Conservation (phyloP, 2,113 vertebrate genomes). For the Lagopus muta region DNA sequence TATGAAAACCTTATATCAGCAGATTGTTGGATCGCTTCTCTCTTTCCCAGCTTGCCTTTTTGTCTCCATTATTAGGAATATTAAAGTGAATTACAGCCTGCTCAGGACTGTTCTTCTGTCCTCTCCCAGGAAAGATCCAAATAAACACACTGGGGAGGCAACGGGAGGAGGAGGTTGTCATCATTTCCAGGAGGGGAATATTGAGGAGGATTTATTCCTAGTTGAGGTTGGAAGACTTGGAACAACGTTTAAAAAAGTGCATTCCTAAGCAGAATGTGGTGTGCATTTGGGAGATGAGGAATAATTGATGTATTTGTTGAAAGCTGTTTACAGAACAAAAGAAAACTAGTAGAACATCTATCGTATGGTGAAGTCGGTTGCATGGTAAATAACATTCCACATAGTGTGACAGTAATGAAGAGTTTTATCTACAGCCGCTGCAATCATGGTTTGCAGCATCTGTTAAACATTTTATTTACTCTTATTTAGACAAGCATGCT, state of each 20-base stretch:
- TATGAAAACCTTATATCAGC: conserved; percentile 9
- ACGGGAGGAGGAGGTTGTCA: background rate
- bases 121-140: background rate
- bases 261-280: conserved; percentile 25
- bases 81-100: conserved; percentile 43
- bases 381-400: conserved; percentile 52
- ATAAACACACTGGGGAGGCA: background rate
- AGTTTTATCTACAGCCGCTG: conserved; percentile 47
- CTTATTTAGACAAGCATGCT: background rate
- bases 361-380: conserved; percentile 21
- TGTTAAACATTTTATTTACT: conserved; percentile 49
- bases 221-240: conserved; percentile 15
- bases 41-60: conserved; percentile 13
- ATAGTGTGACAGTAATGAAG: conserved; percentile 40
- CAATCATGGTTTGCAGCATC: conserved; percentile 26
- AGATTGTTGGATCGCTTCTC: background rate
- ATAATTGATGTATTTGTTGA: conserved; percentile 28
- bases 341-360: background rate
- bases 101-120: conserved; percentile 24
- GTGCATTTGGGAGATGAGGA: conserved; percentile 36
- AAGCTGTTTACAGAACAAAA: conserved; percentile 38
- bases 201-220: conserved; percentile 18
- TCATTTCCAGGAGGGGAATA: background rate
- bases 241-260: background rate
- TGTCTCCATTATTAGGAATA: conserved; percentile 33